Base-by-base conservation (phyloP, 2,113 vertebrate species). In the Cyrtonyx montezumae region DNA sequence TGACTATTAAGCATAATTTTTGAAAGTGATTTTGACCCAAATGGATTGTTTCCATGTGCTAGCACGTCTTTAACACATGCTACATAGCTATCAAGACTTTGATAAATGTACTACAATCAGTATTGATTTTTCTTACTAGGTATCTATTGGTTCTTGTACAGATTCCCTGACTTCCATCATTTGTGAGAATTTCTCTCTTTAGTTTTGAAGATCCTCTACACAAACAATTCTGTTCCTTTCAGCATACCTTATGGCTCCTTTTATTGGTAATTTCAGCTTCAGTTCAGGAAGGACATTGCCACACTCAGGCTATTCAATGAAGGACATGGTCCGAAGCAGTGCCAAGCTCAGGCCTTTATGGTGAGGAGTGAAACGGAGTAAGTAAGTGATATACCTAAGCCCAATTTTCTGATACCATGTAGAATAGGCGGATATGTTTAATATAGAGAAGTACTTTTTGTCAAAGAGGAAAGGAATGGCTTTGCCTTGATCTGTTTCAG, bases 401-500 rank as follows among this genome's bases (percentile, higher is more conserved):
- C 81, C 1, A 23, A 13, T 75, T 71, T 74, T 70, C 75, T 74
- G 71, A 51, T 77, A 49, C 32, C 25, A 19, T 51, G 28, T 25
- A 21, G 51, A 91, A 91, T 18, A 77, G 77, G 56, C 74, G 43
- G 55, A 46, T 88, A 61, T 48, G 76, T 58, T 85, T 70, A 77
- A 55, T 11, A 63, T 34, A 86, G 89, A 85, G 62, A 43, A 92
- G 71, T 22, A 56, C 56, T 40, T 91, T 94, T 89, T 61, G 34
- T 85, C 65, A 56, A 76, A 55, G 32, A 94, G 59, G 43, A 89
- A 93, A 84, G 84, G 82, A 56, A 90, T 63, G 53, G 56, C 11
- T 92, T 56, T 59, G 45, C 91, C 93, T 95, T 94, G 81, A 94
- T 94, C 89, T 92, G 14, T 85, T 94, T 83, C 79, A 88, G 91